Base-by-base conservation (phyloP, 2,888 invertebrate genomes). In the Drosophila subsilvestris region DNA sequence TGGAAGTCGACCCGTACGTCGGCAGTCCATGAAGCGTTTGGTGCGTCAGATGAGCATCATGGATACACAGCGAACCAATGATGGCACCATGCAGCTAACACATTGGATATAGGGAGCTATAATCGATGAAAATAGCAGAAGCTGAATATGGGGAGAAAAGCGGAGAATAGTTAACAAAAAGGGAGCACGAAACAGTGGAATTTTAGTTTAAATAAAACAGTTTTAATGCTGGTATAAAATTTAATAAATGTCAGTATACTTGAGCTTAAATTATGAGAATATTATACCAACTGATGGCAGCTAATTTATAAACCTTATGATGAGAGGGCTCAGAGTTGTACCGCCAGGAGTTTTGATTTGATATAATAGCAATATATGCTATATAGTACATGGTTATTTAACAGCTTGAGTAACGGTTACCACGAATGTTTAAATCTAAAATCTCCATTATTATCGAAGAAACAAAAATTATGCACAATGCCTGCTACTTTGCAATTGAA, bases 21-120 rank as follows among this genome's bases (percentile, higher is more conserved):
- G 94, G 60, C 92, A 94, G 29, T 95, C 95, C 0, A 94, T 95
- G 93, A 94, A 94, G 47, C 94, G 95, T 84, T 92, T 97, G 42
- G 95, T 95, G 10, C 94, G 96, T 9, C 97, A 97, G 91, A 93
- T 95, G 59, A 97, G 97, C 91, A 93, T 95, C 12, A 94, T 97
- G 93, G 97, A 97, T 84, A 97, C 97, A 1, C 97, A 97, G 74
- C 94, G 95, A 68, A 95, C 96, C 80, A 93, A 94, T 1, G 95
- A 96, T 86, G 97, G 97, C 14, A 95, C 95, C 56, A 95, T 97
- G 91, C 96, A 95, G 90, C 95, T 97, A 93, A 96, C 97, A 0
- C 97, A 97, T 91, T 97, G 97, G 97, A 97, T 97, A 92, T 97
- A 50, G 73, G 7, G n/a, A n/a, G n/a, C 7, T 22, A n/a, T n/a